Percentiles rank a stretch among this genome's conserved stretches.
Evolutionary conservation across 92 coral and sea anemone species (phyloP).

Genomic region (Epizoanthus illoricatus): DNA sequence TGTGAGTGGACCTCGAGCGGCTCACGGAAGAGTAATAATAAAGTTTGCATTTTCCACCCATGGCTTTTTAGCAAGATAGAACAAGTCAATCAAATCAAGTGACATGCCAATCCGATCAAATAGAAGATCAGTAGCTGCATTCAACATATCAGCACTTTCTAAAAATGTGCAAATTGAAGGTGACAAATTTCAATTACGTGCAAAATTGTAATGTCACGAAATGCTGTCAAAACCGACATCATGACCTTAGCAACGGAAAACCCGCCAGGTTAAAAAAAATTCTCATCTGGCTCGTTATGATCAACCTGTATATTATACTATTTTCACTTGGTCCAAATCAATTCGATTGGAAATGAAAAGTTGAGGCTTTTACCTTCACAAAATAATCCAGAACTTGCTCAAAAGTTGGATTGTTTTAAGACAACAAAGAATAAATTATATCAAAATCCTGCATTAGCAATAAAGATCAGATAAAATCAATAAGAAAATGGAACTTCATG

Average conservation of each 20-base stretch:
- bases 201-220: not conserved
- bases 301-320: too few species aligned
- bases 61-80: not conserved
- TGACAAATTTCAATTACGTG: not conserved
- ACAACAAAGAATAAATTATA: too few species aligned
- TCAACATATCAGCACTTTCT: not conserved
- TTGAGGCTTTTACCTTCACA: too few species aligned
- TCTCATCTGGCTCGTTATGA: constrained; percentile 14
- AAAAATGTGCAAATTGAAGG: not conserved
- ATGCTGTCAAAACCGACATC: not conserved
- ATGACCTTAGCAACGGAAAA: constrained; percentile 8
- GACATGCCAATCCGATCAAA: not conserved
- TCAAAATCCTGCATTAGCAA: too few species aligned
- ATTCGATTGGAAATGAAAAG: too few species aligned
- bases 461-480: too few species aligned
- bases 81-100: constrained; percentile 1
- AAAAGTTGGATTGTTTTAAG: too few species aligned
- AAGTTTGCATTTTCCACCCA: constrained; percentile 12
- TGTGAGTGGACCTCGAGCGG: too few species aligned
- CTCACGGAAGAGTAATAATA: not conserved
- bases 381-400: too few species aligned
- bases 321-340: too few species aligned
- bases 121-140: too few species aligned
- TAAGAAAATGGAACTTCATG: too few species aligned
- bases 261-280: constrained; percentile 12